Percentiles rank a stretch among this genome's conserved stretches.
phyloP scores from a whole-genome alignment of 2,113 vertebrate species.

The Megaleporinus macrocephalus region DNA sequence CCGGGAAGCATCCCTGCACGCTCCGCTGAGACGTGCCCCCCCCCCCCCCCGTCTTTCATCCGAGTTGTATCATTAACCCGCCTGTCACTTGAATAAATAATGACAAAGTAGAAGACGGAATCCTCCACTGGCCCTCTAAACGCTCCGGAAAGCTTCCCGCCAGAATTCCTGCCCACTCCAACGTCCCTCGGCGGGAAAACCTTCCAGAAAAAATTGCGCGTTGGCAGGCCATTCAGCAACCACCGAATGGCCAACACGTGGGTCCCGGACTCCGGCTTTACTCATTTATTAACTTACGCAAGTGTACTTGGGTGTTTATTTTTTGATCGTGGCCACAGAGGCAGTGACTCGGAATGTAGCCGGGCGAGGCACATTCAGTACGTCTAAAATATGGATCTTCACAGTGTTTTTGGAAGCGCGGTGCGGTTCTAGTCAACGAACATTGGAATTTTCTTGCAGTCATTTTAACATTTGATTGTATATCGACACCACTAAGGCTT shows the following conservation, averaged over 20 bases:
- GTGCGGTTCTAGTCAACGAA: too few species aligned
- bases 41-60: not conserved
- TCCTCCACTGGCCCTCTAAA: constrained; percentile 45
- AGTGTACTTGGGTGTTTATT: too few species aligned
- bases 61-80: constrained; percentile 58
- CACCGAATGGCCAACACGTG: not conserved
- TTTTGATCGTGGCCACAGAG: too few species aligned
- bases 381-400: too few species aligned
- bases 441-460: not conserved
- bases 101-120: constrained; percentile 58
- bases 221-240: not conserved
- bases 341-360: too few species aligned
- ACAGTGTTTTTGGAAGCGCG: too few species aligned
- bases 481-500: too few species aligned
- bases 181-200: constrained; percentile 34
- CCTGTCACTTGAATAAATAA: constrained; percentile 68
- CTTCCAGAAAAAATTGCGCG: not conserved
- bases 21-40: constrained; percentile 6
- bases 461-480: not conserved
- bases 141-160: constrained; percentile 48
- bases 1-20: constrained; percentile 57
- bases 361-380: too few species aligned
- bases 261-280: not conserved
- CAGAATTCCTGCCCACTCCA: constrained; percentile 61
- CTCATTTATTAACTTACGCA: not conserved